Evolutionary conservation across 2,797 vertebrate species (phyloP).

Genomic region (Lindbergichthys nudifrons): DNA sequence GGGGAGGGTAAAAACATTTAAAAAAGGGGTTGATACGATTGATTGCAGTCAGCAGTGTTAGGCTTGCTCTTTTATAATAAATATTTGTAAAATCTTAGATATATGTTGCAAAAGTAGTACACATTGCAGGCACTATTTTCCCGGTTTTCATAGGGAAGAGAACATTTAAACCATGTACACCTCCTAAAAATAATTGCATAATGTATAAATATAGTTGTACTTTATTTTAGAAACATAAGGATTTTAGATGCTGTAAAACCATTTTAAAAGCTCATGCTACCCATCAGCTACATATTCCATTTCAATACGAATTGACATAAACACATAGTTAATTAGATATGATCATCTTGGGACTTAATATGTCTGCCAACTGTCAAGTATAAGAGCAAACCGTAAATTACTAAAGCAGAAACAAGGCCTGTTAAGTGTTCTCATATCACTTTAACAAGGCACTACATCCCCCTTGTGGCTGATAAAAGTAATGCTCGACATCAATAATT

Average conservation of each 20-base stretch:
- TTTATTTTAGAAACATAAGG: neutral
- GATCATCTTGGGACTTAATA: neutral
- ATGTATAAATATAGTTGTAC: too few relatives aligned
- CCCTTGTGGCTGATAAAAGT: conserved; percentile 57
- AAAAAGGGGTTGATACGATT: too few relatives aligned
- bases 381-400: neutral
- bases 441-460: conserved; percentile 43
- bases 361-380: neutral
- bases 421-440: neutral
- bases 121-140: too few relatives aligned
- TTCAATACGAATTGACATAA: neutral
- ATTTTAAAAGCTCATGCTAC: neutral
- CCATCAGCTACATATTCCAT: neutral
- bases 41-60: too few relatives aligned
- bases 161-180: too few relatives aligned
- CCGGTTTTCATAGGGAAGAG: too few relatives aligned
- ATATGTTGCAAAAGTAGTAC: too few relatives aligned
- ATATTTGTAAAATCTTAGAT: too few relatives aligned
- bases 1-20: conserved; percentile 22
- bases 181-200: too few relatives aligned
- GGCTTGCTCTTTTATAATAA: too few relatives aligned
- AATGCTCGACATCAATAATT: conserved; percentile 16
- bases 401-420: neutral
- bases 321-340: neutral
- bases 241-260: neutral